These are phyloP conservation scores for Dyspetes luteomarginatus DNA, from an alignment of 2,888 invertebrate species.

Conservation along the genomic window DNA sequence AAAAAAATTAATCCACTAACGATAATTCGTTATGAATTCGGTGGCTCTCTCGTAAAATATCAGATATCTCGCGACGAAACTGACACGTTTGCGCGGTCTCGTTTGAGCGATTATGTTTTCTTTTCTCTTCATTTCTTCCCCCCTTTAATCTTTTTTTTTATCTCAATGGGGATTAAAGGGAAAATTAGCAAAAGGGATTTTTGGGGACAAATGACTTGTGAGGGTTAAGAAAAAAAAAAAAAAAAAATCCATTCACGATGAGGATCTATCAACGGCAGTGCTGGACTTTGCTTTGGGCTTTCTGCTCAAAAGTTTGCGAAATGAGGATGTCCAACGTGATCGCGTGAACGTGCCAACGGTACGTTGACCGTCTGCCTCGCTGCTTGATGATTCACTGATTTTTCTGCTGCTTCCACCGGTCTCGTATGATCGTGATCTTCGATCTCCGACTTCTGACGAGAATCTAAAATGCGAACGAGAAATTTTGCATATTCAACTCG, in stretches of 20 bases:
- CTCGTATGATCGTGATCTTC: slow-evolving; percentile 80
- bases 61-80: background rate
- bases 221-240: background rate
- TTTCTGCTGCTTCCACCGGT: slow-evolving; percentile 77
- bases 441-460: slow-evolving; percentile 81
- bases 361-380: slow-evolving; percentile 68
- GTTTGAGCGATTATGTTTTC: slow-evolving; percentile 5
- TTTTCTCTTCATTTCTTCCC: background rate
- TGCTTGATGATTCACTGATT: slow-evolving; percentile 77
- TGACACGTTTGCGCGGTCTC: slow-evolving; percentile 4
- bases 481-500: background rate
- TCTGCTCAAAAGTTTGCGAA: slow-evolving; percentile 84
- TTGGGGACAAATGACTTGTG: background rate
- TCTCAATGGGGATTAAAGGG: background rate
- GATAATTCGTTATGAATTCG: background rate
- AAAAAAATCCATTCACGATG: slow-evolving; percentile 53
- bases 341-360: slow-evolving; percentile 83
- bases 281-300: slow-evolving; percentile 75
- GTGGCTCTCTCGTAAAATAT: background rate
- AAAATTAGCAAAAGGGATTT: background rate
- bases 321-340: slow-evolving; percentile 87
- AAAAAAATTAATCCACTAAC: background rate
- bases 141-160: background rate
- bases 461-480: slow-evolving; percentile 72
- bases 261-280: slow-evolving; percentile 64